Percentiles rank a stretch among this genome's conserved stretches.
phyloP scores from a whole-genome alignment of 2,797 vertebrate species.

The Chloroceryle amazona region DNA sequence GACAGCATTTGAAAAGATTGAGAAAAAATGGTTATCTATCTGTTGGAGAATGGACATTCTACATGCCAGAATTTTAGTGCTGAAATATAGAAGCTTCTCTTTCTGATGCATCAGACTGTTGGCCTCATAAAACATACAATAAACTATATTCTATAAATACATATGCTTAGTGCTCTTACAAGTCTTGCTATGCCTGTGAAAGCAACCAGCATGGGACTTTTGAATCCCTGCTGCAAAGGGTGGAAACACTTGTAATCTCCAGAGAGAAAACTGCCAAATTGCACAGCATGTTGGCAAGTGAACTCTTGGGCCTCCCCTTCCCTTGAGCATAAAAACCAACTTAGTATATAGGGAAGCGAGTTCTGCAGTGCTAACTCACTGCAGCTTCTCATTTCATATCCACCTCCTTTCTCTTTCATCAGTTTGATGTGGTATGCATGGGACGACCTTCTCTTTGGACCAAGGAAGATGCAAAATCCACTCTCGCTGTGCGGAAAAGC shows the following conservation, averaged over 20 bases:
- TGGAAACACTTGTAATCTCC: not conserved
- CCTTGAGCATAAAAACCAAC: not conserved
- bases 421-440: rapidly evolving
- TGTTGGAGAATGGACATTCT: not conserved
- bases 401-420: not conserved
- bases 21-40: not conserved
- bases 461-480: not conserved
- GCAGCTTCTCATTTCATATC: not conserved
- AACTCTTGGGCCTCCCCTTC: not conserved
- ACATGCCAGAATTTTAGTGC: not conserved
- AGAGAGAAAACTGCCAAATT: not conserved
- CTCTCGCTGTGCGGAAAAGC: not conserved
- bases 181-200: not conserved
- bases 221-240: not conserved
- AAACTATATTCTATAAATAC: not conserved
- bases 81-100: not conserved
- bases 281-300: not conserved
- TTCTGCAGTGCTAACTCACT: not conserved
- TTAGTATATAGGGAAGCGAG: rapidly evolving
- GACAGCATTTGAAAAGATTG: not conserved
- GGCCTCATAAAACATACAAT: not conserved
- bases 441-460: not conserved
- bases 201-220: not conserved
- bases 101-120: not conserved
- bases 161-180: not conserved